Evolutionary conservation across 2,888 invertebrate genomes (phyloP).

Genomic region (Fragum sueziense): DNA sequence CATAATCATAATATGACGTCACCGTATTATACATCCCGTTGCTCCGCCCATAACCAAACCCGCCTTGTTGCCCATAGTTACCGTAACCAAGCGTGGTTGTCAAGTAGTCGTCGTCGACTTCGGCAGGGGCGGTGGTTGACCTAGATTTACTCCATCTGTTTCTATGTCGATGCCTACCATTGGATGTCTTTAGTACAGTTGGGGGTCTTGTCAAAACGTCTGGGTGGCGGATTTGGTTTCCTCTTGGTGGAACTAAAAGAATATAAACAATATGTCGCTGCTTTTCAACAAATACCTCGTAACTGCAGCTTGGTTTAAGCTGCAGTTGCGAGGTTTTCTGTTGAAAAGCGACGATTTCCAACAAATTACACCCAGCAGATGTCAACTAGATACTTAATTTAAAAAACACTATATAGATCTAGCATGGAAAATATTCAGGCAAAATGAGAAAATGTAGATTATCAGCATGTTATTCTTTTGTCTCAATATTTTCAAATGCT

Average conservation of each 20-base stretch:
- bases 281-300: no score
- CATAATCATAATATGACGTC: background rate
- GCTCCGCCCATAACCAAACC: background rate
- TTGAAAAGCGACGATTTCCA: no score
- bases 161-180: background rate
- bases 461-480: no score
- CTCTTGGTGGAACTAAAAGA: background rate
- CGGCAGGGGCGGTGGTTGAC: background rate
- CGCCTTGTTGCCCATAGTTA: slow-evolving; percentile 10
- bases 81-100: slow-evolving; percentile 4
- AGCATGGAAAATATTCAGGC: no score
- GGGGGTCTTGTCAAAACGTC: slow-evolving; percentile 5
- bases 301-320: no score
- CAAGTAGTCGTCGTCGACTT: background rate
- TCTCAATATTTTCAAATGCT: background rate
- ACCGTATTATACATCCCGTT: background rate
- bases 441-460: no score
- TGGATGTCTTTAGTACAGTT: background rate
- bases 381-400: no score
- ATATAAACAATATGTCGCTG: no score
- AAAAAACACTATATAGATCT: background rate
- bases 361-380: no score
- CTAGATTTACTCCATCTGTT: background rate
- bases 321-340: no score
- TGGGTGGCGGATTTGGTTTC: background rate